Evolutionary conservation across 2,888 invertebrate species (phyloP), one percentile per base, ranked within the genome.

Genomic region (Idaea aversata): DNA sequence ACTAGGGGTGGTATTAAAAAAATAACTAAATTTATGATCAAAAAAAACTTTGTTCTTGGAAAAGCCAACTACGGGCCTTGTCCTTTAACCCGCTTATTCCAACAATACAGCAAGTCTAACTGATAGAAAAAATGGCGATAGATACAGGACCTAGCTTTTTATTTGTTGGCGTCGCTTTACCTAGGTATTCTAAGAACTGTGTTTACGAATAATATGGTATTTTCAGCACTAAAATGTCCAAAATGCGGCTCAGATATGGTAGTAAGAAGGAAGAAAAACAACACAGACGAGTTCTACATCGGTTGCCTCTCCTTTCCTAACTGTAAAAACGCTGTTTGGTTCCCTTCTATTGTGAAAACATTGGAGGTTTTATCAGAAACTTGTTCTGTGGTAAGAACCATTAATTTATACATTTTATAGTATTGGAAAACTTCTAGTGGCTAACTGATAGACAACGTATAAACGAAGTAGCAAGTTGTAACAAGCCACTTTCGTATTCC

Each of bases 251-350:
- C 87, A 0, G 95, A 95, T 67, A 96, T 98, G 95, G 89, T 94
- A 0, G 79, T 98, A 0, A 95, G 94, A 76, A 93, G 93, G 1
- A 96, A 95, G 79, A 96, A 95, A 77, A 96, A 96, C 77, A 95
- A 96, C 75, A 93, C 94, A 0, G 87, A 88, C 15, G 96, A 96
- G 58, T 83, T 80, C 77, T 98, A 94, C 80, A 94, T 98, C 15
- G 93, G 95, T 4, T 99, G 99, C 83, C 87, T 94, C 67, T 95
- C 95, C 5, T 98, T 91, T 86, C 98, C 98, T 0, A 93, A 93
- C 15, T 99, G 99, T 81, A 96, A 94, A 78, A 96, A 96, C 81
- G 95, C 94, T 0, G 91, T 97, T 59, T 98, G 98, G 98, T 91
- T 98, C 61, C 96, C 98, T 0, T 89, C 93, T n/a, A 86, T 93